These are phyloP conservation scores for Sarcophaga bullata DNA, from an alignment of 1,140 invertebrate species.

Conservation along the genomic window DNA sequence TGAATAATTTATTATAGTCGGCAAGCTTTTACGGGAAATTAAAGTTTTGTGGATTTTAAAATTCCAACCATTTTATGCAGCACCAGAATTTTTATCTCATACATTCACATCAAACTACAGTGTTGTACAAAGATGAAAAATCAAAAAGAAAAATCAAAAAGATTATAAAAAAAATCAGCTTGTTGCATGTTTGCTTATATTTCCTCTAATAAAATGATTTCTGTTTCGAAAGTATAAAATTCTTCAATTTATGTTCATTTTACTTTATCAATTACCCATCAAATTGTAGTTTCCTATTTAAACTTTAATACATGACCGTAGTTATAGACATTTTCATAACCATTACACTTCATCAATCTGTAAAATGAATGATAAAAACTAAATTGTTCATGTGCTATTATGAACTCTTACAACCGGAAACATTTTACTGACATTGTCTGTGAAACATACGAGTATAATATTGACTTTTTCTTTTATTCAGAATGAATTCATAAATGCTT, in stretches of 20 bases:
- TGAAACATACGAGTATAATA: neutral
- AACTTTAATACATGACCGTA: neutral
- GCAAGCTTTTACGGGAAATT: conserved; percentile 47
- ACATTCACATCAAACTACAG: too few species aligned
- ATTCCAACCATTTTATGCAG: too few species aligned
- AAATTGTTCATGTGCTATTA: conserved; percentile 31
- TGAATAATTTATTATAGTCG: conserved; percentile 47
- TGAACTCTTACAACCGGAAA: conserved; percentile 29
- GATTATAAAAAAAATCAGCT: neutral
- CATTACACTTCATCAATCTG: conserved; percentile 41
- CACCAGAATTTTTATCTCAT: too few species aligned
- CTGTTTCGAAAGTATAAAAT: neutral
- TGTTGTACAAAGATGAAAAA: neutral
- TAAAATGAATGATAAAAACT: conserved; percentile 30
- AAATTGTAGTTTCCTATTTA: neutral
- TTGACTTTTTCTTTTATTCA: neutral
- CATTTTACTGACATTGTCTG: conserved; percentile 11
- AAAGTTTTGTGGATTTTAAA: conserved; percentile 43
- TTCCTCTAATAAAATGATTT: neutral
- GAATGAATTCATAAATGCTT: conserved; percentile 6
- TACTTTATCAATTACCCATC: conserved; percentile 30
- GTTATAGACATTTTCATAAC: conserved; percentile 20
- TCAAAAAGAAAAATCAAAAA: conserved; percentile 20
- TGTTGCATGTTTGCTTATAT: conserved; percentile 20
- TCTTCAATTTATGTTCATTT: neutral